phyloP scores from a whole-genome alignment of 2,888 invertebrate species.

The Proisotoma minuta region DNA sequence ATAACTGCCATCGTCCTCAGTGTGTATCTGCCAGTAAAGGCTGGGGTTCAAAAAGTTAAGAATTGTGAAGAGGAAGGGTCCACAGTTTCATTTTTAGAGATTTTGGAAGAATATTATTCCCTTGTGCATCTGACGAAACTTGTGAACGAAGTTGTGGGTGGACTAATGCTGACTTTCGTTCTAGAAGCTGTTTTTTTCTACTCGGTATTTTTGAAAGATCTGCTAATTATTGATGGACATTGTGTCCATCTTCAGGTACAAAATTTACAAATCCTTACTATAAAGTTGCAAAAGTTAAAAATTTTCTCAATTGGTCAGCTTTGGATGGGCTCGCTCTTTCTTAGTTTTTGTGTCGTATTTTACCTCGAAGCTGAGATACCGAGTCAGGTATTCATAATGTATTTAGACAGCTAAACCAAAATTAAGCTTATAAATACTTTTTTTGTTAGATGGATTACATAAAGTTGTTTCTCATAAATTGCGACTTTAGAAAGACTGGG shows the following conservation, averaged over 20 bases:
- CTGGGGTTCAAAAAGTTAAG: too few species aligned
- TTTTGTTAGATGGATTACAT: not conserved
- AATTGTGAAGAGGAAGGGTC: not conserved
- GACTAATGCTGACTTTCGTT: not conserved
- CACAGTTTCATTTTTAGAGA: not conserved
- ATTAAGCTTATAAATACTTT: too few species aligned
- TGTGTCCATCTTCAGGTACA: not conserved
- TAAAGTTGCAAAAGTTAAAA: too few species aligned
- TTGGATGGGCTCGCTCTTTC: not conserved
- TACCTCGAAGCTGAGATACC: not conserved
- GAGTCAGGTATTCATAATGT: not conserved
- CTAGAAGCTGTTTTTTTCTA: not conserved
- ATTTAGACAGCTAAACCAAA: too few species aligned
- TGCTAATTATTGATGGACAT: not conserved
- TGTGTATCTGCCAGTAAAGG: not conserved
- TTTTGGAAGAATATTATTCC: not conserved
- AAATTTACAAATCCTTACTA: too few species aligned
- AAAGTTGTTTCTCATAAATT: not conserved
- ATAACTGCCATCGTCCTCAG: not conserved
- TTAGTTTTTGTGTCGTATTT: not conserved
- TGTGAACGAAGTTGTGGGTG: not conserved
- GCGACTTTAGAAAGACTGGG: not conserved
- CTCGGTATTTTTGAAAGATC: not conserved
- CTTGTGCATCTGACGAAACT: not conserved
- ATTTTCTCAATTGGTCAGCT: too few species aligned